A percentile compares a stretch with the other conserved stretches of the same genome.
phyloP scores from a whole-genome alignment of 2,797 vertebrate species.

The Cottoperca gobio region DNA sequence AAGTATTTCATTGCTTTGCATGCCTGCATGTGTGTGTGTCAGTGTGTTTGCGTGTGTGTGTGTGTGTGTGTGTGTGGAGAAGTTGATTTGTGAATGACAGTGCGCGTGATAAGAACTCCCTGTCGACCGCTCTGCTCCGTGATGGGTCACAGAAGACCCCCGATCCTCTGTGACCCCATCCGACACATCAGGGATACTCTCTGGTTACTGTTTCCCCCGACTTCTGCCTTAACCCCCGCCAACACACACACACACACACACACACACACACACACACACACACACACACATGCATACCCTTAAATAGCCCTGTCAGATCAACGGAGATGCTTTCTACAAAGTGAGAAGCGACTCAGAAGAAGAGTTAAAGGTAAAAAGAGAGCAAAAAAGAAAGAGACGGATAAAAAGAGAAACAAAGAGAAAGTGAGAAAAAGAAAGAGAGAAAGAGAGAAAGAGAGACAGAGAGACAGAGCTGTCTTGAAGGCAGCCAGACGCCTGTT shows the following conservation, averaged over 20 bases:
- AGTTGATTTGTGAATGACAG: constrained; percentile 79
- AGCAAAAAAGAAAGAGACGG: not conserved
- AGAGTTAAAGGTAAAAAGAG: not conserved
- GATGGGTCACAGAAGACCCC: constrained; percentile 81
- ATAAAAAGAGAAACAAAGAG: constrained; percentile 28
- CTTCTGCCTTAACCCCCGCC: constrained; percentile 56
- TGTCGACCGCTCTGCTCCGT: constrained; percentile 61
- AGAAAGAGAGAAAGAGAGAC: constrained; percentile 37
- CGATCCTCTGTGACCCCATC: constrained; percentile 71
- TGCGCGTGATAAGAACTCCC: constrained; percentile 72
- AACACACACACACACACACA: constrained; percentile 38
- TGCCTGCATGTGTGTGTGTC: constrained; percentile 4
- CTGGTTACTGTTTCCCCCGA: constrained; percentile 82
- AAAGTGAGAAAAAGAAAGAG: too few species aligned
- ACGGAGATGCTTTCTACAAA: constrained; percentile 38
- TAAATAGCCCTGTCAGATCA: constrained; percentile 66
- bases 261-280: constrained; percentile 31
- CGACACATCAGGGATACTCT: constrained; percentile 74
- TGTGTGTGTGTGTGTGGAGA: constrained; percentile 34
- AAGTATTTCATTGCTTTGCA: constrained; percentile 24
- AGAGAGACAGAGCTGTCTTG: constrained; percentile 57
- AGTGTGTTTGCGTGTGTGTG: constrained; percentile 20
- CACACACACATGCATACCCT: constrained; percentile 39
- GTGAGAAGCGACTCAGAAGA: constrained; percentile 17
- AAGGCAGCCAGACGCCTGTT: constrained; percentile 74